Percentiles rank a stretch among this genome's conserved stretches.
These are phyloP conservation scores for Wiebesia pumilae DNA, from an alignment of 1,140 invertebrate species.

Conservation along the genomic window DNA sequence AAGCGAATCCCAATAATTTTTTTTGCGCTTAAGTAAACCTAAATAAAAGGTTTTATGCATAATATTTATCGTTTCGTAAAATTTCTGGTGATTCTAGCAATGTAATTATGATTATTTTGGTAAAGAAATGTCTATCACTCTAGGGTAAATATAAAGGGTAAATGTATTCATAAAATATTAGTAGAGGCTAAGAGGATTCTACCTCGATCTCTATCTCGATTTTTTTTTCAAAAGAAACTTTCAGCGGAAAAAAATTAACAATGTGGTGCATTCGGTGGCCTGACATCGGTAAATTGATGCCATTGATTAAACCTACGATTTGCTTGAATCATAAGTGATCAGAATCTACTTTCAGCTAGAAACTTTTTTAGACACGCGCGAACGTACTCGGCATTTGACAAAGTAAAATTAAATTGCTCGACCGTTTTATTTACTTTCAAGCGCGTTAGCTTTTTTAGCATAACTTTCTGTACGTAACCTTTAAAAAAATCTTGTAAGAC, in stretches of 20 bases:
- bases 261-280: constrained; percentile 30
- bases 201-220: not conserved
- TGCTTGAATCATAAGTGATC: constrained; percentile 47
- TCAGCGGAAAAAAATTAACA: constrained; percentile 47
- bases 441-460: constrained; percentile 8
- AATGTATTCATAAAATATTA: constrained; percentile 40
- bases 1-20: not conserved
- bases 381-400: constrained; percentile 24
- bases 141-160: not conserved
- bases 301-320: constrained; percentile 53
- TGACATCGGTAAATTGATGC: constrained; percentile 49
- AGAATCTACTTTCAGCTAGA: constrained; percentile 29
- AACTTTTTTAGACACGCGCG: constrained; percentile 39
- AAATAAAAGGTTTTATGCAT: not conserved
- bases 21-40: not conserved
- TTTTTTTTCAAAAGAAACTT: constrained; percentile 28
- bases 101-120: constrained; percentile 18
- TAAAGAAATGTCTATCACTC: not conserved
- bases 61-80: not conserved
- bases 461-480: not conserved
- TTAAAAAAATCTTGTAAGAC: not conserved
- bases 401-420: constrained; percentile 45
- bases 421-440: constrained; percentile 36
- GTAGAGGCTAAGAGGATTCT: constrained; percentile 18
- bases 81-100: not conserved